Conservation (phyloP, 1,140 invertebrate species). For the Solen grandis region DNA sequence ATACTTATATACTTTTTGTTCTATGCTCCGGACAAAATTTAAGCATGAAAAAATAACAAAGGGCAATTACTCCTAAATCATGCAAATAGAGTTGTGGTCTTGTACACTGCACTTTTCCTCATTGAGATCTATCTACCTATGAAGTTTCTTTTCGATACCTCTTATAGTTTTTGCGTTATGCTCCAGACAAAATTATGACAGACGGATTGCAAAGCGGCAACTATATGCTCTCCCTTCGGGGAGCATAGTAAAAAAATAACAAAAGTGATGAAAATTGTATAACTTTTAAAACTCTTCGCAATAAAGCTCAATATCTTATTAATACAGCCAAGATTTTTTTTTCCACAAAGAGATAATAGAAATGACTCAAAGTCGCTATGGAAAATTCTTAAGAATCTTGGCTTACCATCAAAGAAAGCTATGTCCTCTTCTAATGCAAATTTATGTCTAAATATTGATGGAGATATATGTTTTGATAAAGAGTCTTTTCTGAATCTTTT, state of each 20-base stretch:
- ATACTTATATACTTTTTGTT: too few relatives aligned
- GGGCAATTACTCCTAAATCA: too few relatives aligned
- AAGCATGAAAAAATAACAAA: too few relatives aligned
- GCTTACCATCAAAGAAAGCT: not conserved
- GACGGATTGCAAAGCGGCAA: too few relatives aligned
- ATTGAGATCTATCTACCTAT: too few relatives aligned
- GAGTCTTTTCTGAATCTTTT: constrained; percentile 19
- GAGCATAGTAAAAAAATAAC: constrained; percentile 11
- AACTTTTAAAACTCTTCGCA: constrained; percentile 8
- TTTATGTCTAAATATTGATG: constrained; percentile 20
- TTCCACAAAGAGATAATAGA: not conserved
- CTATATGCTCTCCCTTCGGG: too few relatives aligned
- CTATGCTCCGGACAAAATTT: too few relatives aligned
- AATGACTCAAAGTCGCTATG: constrained; percentile 24
- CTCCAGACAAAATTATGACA: too few relatives aligned
- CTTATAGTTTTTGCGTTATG: too few relatives aligned
- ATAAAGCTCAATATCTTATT: constrained; percentile 29
- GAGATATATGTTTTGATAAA: constrained; percentile 30
- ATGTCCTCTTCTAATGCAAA: constrained; percentile 28
- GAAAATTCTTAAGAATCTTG: constrained; percentile 28
- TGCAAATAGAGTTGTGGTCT: too few relatives aligned
- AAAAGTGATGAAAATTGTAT: constrained; percentile 24
- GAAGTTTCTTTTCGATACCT: too few relatives aligned
- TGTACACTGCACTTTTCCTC: too few relatives aligned
- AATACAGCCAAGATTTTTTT: constrained; percentile 1